Base-by-base conservation (phyloP, 2,888 invertebrate species). In the Cheilosia variabilis region DNA sequence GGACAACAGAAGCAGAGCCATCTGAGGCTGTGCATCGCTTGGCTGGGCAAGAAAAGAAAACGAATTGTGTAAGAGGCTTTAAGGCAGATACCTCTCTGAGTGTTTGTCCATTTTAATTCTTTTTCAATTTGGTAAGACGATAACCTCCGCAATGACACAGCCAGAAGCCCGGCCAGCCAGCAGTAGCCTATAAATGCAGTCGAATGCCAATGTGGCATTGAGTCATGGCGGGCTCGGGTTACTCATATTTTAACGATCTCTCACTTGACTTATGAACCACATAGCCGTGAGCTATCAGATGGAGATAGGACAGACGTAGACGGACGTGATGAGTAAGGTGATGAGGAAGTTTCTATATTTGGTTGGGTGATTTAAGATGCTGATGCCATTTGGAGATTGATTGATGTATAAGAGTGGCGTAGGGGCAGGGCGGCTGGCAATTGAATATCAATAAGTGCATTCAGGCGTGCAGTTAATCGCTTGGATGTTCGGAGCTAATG, bases 301-400 rank as follows among this genome's bases (percentile, higher is more conserved):
- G 31, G 50, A 52, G 50, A 57, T 66, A 37, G 71, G 17, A 50
- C 10, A 24, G 31, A 45, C 19, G 22, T 17, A 24, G 31, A 45
- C 19, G 22, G 19, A 17, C 15, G 15, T 34, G 58, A 68, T 76
- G 76, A 66, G 47, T 63, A 19, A 55, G 55, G 24, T 53, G 45
- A 83, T 75, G 83, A 84, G 83, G 83, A 79, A 84, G 83, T 58
- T 63, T 22, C 84, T 84, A 84, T 84, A 71, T 84, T 79, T 66
- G 69, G 75, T 76, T 52, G 58, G 43, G 43, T 84, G 84, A 80
- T 52, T 75, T 65, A 73, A 84, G 52, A 58, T 60, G 43, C 50
- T 37, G 65, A 52, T 63, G 57, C 50, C 71, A 65, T 50, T 68
- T 4, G 13, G 13, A 37, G 45, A 37, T 2, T 24, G 37, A 19